Base-by-base conservation (phyloP, 2,113 vertebrate genomes). In the Cyrtonyx montezumae region DNA sequence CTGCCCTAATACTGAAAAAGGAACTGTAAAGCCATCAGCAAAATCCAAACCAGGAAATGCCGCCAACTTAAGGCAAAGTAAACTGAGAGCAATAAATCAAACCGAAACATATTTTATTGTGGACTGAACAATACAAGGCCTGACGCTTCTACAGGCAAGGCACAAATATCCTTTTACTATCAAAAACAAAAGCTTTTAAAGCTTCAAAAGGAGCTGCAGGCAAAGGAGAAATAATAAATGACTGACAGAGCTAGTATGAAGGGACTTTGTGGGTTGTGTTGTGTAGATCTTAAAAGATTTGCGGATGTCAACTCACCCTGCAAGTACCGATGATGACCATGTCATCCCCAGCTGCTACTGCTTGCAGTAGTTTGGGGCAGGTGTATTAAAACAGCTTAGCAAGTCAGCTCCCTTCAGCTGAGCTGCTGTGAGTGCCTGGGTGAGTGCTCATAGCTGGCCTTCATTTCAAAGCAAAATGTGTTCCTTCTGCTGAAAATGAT, bases 31-130 rank as follows among this genome's bases (percentile, higher is more conserved):
- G 51, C 78, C 86, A 95, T 95, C 86, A 96, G 61, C 84, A 95
- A 94, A 93, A 95, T 91, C 93, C 69, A 75, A 49, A 93, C 76
- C 87, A 86, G 91, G 94, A 94, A 90, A 95, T 65, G 73, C 76
- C 86, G 87, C 87, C 93, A 95, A 90, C 82, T 94, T 91, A 88
- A 83, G 87, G 68, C 91, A 96, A 90, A 94, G 79, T 95, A 94
- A 94, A 96, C 79, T 65, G 84, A 94, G 91, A 90, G 79, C 66
- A 88, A 78, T 95, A 96, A 95, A 96, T 95, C 91, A 96, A 94
- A 86, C 84, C 23, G 61, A 91, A 96, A 92, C 87, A 13, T 53
- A 94, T 90, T 95, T 96, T 94, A 80, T 77, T 91, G 89, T 76
- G 85, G 79, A 83, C 82, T 22, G 68, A 94, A 90, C 85, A 94